Evolutionary conservation across 2,797 vertebrate genomes (phyloP).

Genomic region (Cheirogaleus major): DNA sequence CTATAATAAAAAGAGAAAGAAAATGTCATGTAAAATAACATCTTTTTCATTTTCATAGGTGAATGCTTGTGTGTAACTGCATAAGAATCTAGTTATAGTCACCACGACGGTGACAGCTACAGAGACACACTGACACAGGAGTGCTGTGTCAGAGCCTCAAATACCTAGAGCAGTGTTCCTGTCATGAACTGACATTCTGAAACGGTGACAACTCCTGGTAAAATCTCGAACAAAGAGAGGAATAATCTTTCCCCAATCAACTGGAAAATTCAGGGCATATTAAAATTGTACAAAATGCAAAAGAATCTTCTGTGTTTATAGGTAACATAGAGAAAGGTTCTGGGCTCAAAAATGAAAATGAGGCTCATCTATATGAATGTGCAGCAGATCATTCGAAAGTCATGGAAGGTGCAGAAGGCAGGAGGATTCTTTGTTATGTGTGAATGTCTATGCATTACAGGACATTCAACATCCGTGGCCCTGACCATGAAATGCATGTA

Average conservation of each 20-base stretch:
- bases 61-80: background rate
- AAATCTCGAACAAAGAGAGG: conserved; percentile 29
- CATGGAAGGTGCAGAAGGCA: background rate
- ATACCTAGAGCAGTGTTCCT: background rate
- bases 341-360: background rate
- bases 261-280: conserved; percentile 36
- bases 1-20: no score
- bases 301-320: background rate
- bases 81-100: background rate
- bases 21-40: conserved; percentile 22
- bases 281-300: background rate
- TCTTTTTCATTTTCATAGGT: background rate
- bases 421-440: background rate
- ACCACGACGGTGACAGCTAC: background rate
- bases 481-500: background rate
- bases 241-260: conserved; percentile 7
- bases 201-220: background rate
- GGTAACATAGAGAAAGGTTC: background rate
- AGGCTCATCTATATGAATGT: background rate
- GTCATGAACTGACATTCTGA: background rate
- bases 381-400: background rate
- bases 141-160: background rate
- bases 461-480: background rate
- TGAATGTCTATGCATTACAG: background rate
- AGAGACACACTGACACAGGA: background rate